Percentiles rank a stretch among this genome's conserved stretches.
phyloP scores from a whole-genome alignment of 2,113 vertebrate genomes.

The Apaloderma vittatum region DNA sequence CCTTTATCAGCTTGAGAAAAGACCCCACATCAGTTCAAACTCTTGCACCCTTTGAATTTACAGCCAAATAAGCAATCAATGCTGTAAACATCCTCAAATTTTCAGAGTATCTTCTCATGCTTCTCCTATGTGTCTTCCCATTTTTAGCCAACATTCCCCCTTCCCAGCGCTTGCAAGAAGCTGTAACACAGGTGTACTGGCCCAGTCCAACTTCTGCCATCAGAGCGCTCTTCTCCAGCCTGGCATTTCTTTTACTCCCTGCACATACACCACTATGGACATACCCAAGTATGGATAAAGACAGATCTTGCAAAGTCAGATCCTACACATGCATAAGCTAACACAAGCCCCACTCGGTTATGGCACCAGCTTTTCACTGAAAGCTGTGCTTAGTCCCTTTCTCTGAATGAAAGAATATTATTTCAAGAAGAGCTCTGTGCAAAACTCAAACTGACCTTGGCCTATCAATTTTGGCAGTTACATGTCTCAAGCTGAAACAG shows the following conservation, averaged over 20 bases:
- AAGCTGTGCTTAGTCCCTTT: neutral
- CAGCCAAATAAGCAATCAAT: neutral
- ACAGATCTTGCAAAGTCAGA: neutral
- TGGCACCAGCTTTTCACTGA: neutral
- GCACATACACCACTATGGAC: too few species aligned
- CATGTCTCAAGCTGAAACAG: constrained; percentile 1
- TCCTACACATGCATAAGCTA: neutral
- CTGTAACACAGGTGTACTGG: rapidly evolving
- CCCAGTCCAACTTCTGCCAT: neutral
- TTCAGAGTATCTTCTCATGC: neutral
- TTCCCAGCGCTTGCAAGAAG: neutral
- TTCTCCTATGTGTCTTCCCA: neutral
- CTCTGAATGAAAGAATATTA: neutral
- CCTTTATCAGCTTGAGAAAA: neutral
- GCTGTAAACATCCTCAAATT: rapidly evolving
- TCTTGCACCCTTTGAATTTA: neutral
- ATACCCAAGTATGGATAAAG: neutral
- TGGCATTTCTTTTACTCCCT: neutral
- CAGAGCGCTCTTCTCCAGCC: neutral
- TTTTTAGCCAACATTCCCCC: neutral
- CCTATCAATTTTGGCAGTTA: constrained; percentile 8
- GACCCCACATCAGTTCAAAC: neutral
- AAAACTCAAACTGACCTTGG: constrained; percentile 40
- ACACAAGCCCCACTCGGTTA: neutral
- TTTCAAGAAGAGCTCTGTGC: neutral